phyloP scores from a whole-genome alignment of 2,797 vertebrate genomes.

The Vultur gryphus region DNA sequence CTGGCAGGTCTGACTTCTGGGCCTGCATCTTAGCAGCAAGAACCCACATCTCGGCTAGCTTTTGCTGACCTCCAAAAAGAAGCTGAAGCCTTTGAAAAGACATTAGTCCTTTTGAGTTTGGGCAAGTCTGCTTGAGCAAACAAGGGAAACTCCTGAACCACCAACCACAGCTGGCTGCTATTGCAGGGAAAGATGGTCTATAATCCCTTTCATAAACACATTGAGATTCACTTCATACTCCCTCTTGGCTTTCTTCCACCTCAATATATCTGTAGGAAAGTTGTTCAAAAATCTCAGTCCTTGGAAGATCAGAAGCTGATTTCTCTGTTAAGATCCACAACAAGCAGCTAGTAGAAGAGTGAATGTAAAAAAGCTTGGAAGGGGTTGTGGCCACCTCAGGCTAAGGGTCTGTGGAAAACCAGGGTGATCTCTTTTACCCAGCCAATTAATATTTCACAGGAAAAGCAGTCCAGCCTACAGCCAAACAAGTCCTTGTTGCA shows the following conservation, averaged over 20 bases:
- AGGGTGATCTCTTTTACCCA: not conserved
- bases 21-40: not conserved
- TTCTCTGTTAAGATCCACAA: not conserved
- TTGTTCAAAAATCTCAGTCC: not conserved
- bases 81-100: not conserved
- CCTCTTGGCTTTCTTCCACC: not conserved
- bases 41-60: not conserved
- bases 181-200: not conserved
- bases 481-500: not conserved
- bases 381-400: not conserved
- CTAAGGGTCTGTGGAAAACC: not conserved
- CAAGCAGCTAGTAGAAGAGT: not conserved
- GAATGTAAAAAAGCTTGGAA: not conserved
- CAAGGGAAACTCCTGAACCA: not conserved
- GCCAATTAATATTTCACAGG: not conserved
- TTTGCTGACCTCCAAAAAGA: not conserved
- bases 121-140: not conserved
- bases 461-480: not conserved
- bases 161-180: not conserved
- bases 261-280: not conserved
- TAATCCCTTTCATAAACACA: not conserved
- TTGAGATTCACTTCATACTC: not conserved
- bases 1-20: not conserved
- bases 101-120: not conserved
- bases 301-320: not conserved